Conservation (phyloP, 2,113 vertebrate genomes). For the Psephotus haematonotus region DNA sequence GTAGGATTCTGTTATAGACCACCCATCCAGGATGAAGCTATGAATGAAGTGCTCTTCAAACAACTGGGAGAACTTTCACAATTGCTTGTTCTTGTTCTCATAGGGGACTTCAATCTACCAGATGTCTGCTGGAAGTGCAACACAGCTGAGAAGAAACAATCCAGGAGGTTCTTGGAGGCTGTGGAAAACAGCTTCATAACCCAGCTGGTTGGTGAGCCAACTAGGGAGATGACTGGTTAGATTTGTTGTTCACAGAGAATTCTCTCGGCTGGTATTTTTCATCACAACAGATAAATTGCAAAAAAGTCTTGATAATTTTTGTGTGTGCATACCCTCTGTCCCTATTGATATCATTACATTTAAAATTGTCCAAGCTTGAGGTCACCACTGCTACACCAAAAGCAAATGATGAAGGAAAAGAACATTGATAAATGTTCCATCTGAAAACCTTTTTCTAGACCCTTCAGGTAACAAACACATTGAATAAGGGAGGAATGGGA, state of each 20-base stretch:
- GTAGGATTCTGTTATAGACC: neutral
- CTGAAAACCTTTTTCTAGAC: neutral
- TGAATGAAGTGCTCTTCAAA: neutral
- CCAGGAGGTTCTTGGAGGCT: neutral
- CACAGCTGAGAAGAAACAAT: neutral
- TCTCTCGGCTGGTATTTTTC: neutral
- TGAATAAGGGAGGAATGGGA: neutral
- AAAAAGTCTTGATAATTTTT: neutral
- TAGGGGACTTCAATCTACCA: neutral
- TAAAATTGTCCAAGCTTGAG: neutral
- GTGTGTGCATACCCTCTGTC: neutral
- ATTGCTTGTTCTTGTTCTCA: neutral
- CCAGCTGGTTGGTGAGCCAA: neutral
- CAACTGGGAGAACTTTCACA: neutral
- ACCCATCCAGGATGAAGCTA: neutral
- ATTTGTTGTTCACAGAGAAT: neutral
- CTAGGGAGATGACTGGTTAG: neutral
- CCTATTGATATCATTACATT: fast-evolving
- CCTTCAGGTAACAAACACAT: neutral
- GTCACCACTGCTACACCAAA: neutral
- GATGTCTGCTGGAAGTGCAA: neutral
- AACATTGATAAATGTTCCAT: fast-evolving
- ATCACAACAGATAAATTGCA: neutral
- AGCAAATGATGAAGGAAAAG: neutral
- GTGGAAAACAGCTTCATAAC: neutral